Evolutionary conservation across 2,888 invertebrate genomes (phyloP).

Genomic region (Onthophagus sagittarius): DNA sequence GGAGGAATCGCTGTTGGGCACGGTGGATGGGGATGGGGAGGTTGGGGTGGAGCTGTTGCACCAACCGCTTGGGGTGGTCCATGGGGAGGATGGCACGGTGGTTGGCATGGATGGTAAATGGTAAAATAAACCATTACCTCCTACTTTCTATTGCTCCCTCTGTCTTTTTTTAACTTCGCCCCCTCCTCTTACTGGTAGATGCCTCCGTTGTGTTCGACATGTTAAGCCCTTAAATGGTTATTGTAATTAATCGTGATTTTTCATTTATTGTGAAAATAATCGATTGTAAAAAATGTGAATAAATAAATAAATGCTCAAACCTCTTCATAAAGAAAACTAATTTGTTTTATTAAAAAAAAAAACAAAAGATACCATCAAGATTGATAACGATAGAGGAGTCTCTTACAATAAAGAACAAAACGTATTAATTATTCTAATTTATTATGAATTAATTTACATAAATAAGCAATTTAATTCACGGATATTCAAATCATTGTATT

Average conservation of each 20-base stretch:
- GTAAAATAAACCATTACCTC: neutral
- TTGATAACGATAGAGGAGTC: too few relatives aligned
- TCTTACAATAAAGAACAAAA: neutral
- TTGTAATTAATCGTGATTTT: neutral
- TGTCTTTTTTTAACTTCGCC: neutral
- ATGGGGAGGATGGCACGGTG: constrained; percentile 21
- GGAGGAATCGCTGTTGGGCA: constrained; percentile 33
- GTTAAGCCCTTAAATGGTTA: neutral
- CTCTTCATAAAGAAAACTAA: neutral
- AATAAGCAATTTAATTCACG: neutral
- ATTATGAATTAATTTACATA: neutral
- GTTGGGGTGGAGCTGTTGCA: constrained; percentile 11
- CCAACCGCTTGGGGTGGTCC: constrained; percentile 19
- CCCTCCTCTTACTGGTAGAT: constrained; percentile 4
- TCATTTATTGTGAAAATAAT: neutral
- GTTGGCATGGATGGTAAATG: constrained; percentile 20
- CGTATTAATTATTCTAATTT: neutral
- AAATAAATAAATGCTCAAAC: constrained; percentile 11
- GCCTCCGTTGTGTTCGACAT: constrained; percentile 8
- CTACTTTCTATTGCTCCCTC: neutral
- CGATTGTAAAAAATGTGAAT: constrained; percentile 6
- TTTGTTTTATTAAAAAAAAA: neutral
- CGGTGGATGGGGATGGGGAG: constrained; percentile 21
- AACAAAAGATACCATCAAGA: too few relatives aligned
- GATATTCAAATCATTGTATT: neutral